phyloP scores from a whole-genome alignment of 2,113 vertebrate species.

The Erpornis zantholeuca region DNA sequence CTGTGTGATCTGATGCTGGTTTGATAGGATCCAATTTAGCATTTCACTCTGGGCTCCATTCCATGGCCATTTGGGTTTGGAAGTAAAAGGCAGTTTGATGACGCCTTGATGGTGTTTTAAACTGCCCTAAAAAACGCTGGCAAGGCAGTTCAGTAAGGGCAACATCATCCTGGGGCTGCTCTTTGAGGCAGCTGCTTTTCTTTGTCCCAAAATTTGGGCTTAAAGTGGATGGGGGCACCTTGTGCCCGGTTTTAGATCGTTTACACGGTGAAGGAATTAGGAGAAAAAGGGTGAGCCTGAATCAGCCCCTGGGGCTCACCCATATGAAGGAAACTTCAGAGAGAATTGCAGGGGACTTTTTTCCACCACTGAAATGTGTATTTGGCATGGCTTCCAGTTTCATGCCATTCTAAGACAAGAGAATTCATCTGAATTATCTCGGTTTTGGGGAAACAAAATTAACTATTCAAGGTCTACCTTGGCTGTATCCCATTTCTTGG shows the following conservation, averaged over 20 bases:
- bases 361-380: background rate
- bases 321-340: background rate
- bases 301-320: rapidly evolving
- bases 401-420: background rate
- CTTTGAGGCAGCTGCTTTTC: background rate
- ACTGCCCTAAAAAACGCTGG: constrained; percentile 71
- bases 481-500: background rate
- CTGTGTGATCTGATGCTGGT: constrained; percentile 68
- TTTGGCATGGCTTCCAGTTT: background rate
- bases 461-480: background rate
- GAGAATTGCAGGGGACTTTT: background rate
- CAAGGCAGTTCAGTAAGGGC: constrained; percentile 14
- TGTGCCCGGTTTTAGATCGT: background rate
- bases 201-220: background rate
- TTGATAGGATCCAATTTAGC: constrained; percentile 79
- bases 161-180: background rate
- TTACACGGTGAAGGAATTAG: background rate
- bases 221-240: too few species aligned
- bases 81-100: constrained; percentile 72
- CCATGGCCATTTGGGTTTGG: constrained; percentile 73
- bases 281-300: background rate
- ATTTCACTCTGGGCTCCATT: constrained; percentile 74
- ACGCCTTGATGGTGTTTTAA: constrained; percentile 76
- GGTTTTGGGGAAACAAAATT: background rate
- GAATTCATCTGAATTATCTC: background rate